Base-by-base conservation (phyloP, 1,140 invertebrate genomes). In the Limonius californicus region DNA sequence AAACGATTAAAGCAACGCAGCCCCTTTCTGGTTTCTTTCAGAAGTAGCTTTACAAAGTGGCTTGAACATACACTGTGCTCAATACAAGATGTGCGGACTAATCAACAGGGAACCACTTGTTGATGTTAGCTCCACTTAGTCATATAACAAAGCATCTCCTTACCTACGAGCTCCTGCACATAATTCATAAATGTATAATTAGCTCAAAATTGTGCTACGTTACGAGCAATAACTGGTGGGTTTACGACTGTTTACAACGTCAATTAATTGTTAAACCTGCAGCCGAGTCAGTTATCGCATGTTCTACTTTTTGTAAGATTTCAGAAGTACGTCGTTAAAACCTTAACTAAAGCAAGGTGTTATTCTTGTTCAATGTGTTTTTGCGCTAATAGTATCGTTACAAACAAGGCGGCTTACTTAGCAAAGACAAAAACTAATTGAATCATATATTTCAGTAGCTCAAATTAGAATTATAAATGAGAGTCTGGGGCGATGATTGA, bases 41-140 rank as follows among this genome's bases (percentile, higher is more conserved):
- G 3, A 27, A 27, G n/a, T n/a, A n/a, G n/a, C n/a, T n/a, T 9
- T 27, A 9, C 9, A 27, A 27, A 27, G 23, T 27, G 23, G 9
- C 23, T 4, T 27, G 23, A 27, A 27, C 23, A 35, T 18, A 15
- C 42, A 19, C 39, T 23, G 53, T 50, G 47, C 58, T 62, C 55
- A 39, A 64, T 67, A 67, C 62, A 67, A 61, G 57, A 54, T 19
- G 16, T 18, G 55, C 55, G 27, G 39, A 60, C 62, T 69, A 67
- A 67, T 69, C 68, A 69, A 63, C 62, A 42, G 55, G 57, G 63
- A 69, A 67, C 68, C 68, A 69, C 68, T 69, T 69, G 68, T 69
- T 69, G 68, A 67, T 65, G 59, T 53, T 18, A 58, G 57, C 23
- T 27, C 7, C 60, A 65, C 53, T 68, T 66, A 62, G 59, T 68